Evolutionary conservation across 2,113 vertebrate genomes (phyloP).

Genomic region (Ctenodactylus gundi): DNA sequence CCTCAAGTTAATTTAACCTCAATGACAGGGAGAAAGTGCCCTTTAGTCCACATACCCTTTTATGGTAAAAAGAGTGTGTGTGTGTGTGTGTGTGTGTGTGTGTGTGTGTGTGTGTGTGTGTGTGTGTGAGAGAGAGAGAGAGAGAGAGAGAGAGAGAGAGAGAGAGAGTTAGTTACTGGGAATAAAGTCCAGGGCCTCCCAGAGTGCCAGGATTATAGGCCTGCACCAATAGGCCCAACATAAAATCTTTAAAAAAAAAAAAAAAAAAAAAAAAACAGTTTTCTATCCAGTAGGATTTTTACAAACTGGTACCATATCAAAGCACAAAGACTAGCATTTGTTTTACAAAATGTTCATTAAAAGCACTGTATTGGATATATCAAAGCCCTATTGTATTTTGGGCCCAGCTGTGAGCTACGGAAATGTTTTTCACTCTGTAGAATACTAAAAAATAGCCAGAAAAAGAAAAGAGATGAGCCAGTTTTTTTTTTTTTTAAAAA

Average conservation of each 20-base stretch:
- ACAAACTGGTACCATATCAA: conserved; percentile 30
- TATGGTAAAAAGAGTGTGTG: too few relatives aligned
- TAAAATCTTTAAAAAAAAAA: too few relatives aligned
- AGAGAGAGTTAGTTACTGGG: too few relatives aligned
- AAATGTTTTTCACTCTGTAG: conserved; percentile 44
- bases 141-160: too few relatives aligned
- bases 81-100: too few relatives aligned
- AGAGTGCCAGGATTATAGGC: too few relatives aligned
- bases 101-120: too few relatives aligned
- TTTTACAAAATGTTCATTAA: conserved; percentile 45
- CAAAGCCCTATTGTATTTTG: conserved; percentile 59
- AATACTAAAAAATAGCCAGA: conserved; percentile 33
- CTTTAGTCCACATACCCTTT: not conserved
- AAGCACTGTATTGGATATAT: conserved; percentile 39
- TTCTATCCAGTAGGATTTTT: conserved; percentile 42
- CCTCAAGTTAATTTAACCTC: not conserved
- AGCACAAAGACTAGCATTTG: conserved; percentile 64
- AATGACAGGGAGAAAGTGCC: not conserved
- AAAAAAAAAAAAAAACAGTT: too few relatives aligned
- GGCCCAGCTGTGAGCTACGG: conserved; percentile 50
- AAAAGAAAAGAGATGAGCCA: not conserved
- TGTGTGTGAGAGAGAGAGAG: too few relatives aligned
- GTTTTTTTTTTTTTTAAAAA: not conserved
- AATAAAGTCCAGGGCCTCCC: too few relatives aligned
- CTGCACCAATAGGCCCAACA: too few relatives aligned